These are phyloP conservation scores for Zosterops hypoxanthus DNA, from an alignment of 2,113 vertebrate species.

Conservation along the genomic window DNA sequence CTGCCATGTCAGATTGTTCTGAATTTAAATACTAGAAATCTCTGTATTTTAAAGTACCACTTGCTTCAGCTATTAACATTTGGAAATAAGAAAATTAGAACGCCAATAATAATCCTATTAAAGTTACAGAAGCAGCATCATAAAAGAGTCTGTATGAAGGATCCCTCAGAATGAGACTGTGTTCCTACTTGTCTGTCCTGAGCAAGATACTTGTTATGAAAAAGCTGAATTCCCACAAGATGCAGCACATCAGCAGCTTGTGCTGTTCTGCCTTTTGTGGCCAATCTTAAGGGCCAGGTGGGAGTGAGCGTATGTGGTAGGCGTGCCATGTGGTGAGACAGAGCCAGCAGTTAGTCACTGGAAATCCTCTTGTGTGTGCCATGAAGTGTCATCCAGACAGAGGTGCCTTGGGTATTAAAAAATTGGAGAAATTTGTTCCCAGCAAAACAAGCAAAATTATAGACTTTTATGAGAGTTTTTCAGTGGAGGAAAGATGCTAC, in stretches of 20 bases:
- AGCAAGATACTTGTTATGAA: neutral
- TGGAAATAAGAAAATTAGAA: neutral
- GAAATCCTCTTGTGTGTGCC: neutral
- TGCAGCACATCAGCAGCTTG: neutral
- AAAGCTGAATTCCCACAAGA: neutral
- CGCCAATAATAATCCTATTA: neutral
- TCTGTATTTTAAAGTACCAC: neutral
- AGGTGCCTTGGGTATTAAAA: neutral
- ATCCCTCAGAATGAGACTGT: neutral
- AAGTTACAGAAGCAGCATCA: neutral
- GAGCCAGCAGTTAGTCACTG: neutral
- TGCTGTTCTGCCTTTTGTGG: neutral
- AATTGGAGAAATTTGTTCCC: neutral
- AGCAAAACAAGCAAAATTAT: neutral
- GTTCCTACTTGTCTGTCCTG: neutral
- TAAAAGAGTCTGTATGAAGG: neutral
- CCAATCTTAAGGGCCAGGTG: neutral
- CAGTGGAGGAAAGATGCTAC: neutral
- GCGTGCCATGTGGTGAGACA: neutral
- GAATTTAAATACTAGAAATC: neutral
- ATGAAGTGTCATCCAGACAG: neutral
- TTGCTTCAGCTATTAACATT: neutral
- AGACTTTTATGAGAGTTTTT: neutral
- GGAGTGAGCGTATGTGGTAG: rapidly evolving
- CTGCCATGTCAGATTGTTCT: neutral